phyloP scores from a whole-genome alignment of 2,113 vertebrate genomes.

The Chaetura pelagica region DNA sequence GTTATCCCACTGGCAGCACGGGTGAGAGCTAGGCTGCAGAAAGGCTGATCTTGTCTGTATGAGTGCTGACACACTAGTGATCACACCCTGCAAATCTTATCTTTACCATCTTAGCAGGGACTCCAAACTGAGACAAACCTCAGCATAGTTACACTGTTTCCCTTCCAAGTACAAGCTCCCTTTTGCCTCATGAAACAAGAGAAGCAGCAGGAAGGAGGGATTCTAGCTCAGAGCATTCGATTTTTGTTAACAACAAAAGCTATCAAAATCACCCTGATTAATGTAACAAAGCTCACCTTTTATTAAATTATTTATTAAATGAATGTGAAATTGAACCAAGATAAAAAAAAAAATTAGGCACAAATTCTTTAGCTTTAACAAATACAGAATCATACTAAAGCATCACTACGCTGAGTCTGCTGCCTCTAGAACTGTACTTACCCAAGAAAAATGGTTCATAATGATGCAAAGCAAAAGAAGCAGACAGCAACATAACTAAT shows the following conservation, averaged over 20 bases:
- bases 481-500: background rate
- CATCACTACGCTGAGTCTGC: background rate
- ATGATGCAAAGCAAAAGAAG: background rate
- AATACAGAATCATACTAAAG: background rate
- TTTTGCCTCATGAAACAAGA: background rate
- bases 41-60: slow-evolving; percentile 11
- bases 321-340: background rate
- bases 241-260: background rate
- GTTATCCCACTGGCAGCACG: background rate
- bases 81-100: slow-evolving; percentile 21
- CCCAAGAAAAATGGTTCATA: background rate
- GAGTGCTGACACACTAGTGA: background rate
- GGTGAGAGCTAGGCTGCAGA: background rate
- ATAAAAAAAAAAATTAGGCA: background rate
- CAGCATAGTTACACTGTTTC: background rate
- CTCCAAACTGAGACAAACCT: slow-evolving; percentile 16
- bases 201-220: background rate
- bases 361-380: background rate
- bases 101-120: background rate
- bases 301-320: background rate
- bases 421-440: background rate
- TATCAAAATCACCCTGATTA: background rate
- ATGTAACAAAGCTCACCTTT: background rate
- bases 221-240: background rate
- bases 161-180: background rate